Evolutionary conservation across 1,140 invertebrate species (phyloP), one percentile per base, ranked within the genome.

Genomic region (Tribolium madens): DNA sequence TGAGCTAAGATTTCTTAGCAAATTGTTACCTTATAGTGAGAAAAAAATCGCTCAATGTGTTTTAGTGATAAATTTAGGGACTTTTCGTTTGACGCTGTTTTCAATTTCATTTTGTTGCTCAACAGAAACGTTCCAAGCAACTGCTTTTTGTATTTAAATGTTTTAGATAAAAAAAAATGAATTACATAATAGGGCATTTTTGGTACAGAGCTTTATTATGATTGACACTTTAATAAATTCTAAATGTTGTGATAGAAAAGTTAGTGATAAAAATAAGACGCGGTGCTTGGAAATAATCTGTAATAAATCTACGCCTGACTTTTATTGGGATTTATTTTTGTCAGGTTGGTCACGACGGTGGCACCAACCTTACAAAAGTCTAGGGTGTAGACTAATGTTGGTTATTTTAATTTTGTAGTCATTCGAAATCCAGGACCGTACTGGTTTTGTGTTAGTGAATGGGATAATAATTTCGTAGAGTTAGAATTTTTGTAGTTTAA

Each of bases 201-300:
- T 69, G 64, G 64, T 69, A 47, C 21, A 57, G 17, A 69, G 31
- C 31, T 69, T 69, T 69, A 52, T 72, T 72, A 72, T 72, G 46
- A 74, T 6, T 12, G 42, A 42, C 48, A 42, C 50, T 60, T 33
- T 47, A 36, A 76, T 21, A 71, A 74, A 82, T 82, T 82, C 79
- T 81, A 82, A 82, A 82, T 79, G 81, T 82, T 82, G 81, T 82
- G 81, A 82, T 82, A 82, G 79, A 79, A 48, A 17, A 76, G 21
- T 60, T 80, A 76, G 79, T 80, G 70, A 78, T 78, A 74, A 60
- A 53, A 78, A 70, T 70, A 14, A 71, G 70, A 71, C 33, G 57
- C 60, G 73, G 73, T 60, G 68, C 15, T 77, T 70, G 71, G 78
- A 74, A 77, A 70, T 21, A 33, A 76, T 76, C 70, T 76, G 50